Conservation (phyloP, 1,140 invertebrate genomes). For the Magallana angulata region DNA sequence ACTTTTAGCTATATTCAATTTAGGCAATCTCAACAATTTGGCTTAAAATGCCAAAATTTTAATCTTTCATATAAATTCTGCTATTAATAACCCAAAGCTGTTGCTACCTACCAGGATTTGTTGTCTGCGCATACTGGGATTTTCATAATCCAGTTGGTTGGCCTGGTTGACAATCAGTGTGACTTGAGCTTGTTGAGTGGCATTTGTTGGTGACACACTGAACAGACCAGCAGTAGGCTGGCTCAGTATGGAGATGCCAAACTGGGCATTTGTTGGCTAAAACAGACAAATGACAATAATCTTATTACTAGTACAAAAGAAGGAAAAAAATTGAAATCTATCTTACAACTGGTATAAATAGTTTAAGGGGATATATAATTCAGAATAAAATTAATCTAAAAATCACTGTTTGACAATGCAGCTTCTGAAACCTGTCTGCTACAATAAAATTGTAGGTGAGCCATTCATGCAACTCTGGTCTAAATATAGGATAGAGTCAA, state of each 20-base stretch:
- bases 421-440: neutral
- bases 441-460: neutral
- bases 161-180: conserved; percentile 53
- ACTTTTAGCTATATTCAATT: too few species aligned
- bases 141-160: conserved; percentile 59
- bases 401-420: neutral
- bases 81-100: too few species aligned
- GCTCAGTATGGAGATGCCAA: neutral
- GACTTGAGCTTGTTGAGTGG: conserved; percentile 37
- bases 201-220: conserved; percentile 36
- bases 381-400: neutral
- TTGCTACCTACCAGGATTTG: conserved; percentile 52
- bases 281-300: neutral
- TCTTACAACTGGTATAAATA: too few species aligned
- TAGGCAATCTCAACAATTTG: too few species aligned
- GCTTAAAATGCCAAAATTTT: too few species aligned
- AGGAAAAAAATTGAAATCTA: too few species aligned
- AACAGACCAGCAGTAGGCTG: conserved; percentile 53
- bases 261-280: conserved; percentile 26
- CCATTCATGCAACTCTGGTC: conserved; percentile 24
- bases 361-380: neutral
- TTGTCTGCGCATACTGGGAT: conserved; percentile 44
- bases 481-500: neutral
- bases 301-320: too few species aligned
- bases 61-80: too few species aligned